A percentile compares a stretch with the other conserved stretches of the same genome.
Evolutionary conservation across 2,113 vertebrate species (phyloP).

Genomic region (Triplophysa rosa): DNA sequence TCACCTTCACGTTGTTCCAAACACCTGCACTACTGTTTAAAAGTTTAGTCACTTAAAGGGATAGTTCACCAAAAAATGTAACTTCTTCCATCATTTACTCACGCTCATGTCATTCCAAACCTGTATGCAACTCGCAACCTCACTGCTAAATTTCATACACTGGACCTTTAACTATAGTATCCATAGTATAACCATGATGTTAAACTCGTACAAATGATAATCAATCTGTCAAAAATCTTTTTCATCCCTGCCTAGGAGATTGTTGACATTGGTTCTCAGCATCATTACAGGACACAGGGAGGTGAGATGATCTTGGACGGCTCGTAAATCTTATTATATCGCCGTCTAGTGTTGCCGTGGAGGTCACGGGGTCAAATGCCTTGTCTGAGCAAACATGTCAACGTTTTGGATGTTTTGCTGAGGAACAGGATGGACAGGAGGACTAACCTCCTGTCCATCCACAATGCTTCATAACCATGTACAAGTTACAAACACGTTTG

Average conservation of each 20-base stretch:
- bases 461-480: background rate
- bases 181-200: too few relatives aligned
- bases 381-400: constrained; percentile 25
- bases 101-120: too few relatives aligned
- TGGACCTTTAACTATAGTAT: too few relatives aligned
- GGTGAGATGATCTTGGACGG: constrained; percentile 22
- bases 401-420: background rate
- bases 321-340: constrained; percentile 35
- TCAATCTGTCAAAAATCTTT: too few relatives aligned
- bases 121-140: too few relatives aligned
- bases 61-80: too few relatives aligned
- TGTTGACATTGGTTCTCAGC: constrained; percentile 21
- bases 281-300: background rate
- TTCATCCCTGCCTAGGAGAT: background rate
- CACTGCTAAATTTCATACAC: too few relatives aligned
- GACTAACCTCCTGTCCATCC: background rate
- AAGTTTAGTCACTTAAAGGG: too few relatives aligned
- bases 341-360: background rate
- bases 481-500: background rate
- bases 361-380: constrained; percentile 31
- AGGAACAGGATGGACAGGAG: background rate
- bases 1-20: background rate
- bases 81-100: too few relatives aligned
- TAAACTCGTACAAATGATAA: too few relatives aligned
- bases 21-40: background rate